Base-by-base conservation (phyloP, 2,113 vertebrate species). In the Carlito syrichta region DNA sequence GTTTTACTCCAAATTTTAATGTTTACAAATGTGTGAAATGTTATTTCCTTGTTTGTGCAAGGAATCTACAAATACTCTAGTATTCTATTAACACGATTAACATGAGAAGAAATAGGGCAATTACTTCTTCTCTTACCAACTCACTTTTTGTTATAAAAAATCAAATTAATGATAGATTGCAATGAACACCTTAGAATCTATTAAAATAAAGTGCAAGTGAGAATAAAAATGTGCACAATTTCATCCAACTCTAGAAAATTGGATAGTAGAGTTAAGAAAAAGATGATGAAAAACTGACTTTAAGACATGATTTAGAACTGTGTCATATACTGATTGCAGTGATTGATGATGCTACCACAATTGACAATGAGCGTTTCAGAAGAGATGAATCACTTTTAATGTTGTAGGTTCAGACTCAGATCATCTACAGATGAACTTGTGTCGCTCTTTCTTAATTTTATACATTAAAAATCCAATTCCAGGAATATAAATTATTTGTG, bases 391-490 rank as follows among this genome's bases (percentile, higher is more conserved):
- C 17, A 3, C 76, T 96, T 82, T 54, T 8, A 17, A 3, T 48
- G 35, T 45, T 79, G 66, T 32, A 52, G 48, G 73, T 94, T 97
- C 88, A 95, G 94, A 71, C 86, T 79, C 78, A 87, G 43, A 92
- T 92, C 48, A 94, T 83, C 78, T 1, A 7, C 1, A 90, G 58
- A 95, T 68, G 76, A 95, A 93, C 63, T 93, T 78, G 7, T 81
- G 56, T 93, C 86, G 88, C 82, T 81, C 30, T 71, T 96, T 96
- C 91, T 88, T 95, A 87, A 96, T 96, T 96, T 96, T 96, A 71
- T 54, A 68, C 43, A 54, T 92, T 94, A 82, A 92, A 95, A 95
- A 86, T 86, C 77, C 30, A 87, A 45, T 60, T 91, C 32, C 35
- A 77, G 22, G 30, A 74, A 54, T 74, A 56, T 45, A 58, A 69